Base-by-base conservation (phyloP, 2,797 vertebrate genomes). In the Scolopax bukidnonensis region DNA sequence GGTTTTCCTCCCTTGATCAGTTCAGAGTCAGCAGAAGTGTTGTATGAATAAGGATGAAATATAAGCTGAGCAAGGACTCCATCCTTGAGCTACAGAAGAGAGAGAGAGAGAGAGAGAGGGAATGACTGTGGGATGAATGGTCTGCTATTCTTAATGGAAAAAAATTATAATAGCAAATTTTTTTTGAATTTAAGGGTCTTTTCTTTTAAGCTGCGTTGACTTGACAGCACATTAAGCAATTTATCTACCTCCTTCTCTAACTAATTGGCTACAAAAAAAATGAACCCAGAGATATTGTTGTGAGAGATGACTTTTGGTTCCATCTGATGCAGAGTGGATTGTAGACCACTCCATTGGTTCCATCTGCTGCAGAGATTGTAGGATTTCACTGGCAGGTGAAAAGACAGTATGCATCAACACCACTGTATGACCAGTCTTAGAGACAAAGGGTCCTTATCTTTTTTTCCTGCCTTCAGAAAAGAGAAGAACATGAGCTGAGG, bases 21-120 rank as follows among this genome's bases (percentile, higher is more conserved):
- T 86, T 91, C 61, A 79, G 79, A 93, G 94, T 95, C 94, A 96
- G 94, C 93, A 95, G 84, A 93, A 97, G 23, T 45, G n/a, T 32
- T 91, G 30, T 81, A 76, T 73, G 87, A 95, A 91, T 81, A 81
- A 95, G 47, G 79, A 76, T 5, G 4, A 90, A 91, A 90, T 84
- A 91, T 28, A 67, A 81, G 88, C 93, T 91, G 92, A 94, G 61
- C 92, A 94, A 94, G 82, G 79, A 53, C 43, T 93, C 51, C 23
- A 36, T 69, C 75, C 70, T 79, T 79, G 76, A 71, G 85, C 73
- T 91, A 59, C 40, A 78, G 40, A 67, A 73, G 11, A 63, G 13
- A 57, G 36, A 48, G 71, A 47, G 48, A 43, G n/a, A 28, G 48
- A 43, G n/a, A 28, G 38, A 61, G 28, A 19, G 43, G 40, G 27